These are phyloP conservation scores for Pantherophis vulpinus DNA, from an alignment of 2,797 vertebrate species.

Conservation along the genomic window DNA sequence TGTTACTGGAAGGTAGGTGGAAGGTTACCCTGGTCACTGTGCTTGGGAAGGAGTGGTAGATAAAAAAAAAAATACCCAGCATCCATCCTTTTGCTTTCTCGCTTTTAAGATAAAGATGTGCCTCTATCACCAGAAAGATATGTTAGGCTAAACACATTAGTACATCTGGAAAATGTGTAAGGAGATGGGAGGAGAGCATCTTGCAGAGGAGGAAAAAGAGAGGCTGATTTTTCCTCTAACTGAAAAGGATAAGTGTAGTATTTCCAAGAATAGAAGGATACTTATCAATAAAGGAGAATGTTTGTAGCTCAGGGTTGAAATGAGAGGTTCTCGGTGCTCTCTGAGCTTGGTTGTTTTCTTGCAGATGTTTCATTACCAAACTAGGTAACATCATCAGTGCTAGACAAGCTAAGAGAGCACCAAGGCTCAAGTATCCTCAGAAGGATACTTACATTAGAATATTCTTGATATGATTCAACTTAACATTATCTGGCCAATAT, in stretches of 20 bases:
- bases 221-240: background rate
- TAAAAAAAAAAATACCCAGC: background rate
- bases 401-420: background rate
- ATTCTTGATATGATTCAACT: background rate
- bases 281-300: background rate
- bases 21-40: background rate
- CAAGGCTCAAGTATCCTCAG: background rate
- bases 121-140: background rate
- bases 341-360: background rate
- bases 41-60: background rate
- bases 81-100: background rate
- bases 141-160: background rate
- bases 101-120: background rate
- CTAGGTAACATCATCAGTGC: background rate
- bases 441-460: background rate
- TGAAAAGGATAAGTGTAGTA: background rate
- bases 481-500: background rate
- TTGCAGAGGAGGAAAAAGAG: background rate
- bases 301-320: background rate
- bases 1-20: background rate
- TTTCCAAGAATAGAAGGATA: background rate
- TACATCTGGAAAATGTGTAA: background rate
- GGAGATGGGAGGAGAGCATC: background rate
- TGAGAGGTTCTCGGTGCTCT: background rate
- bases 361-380: background rate